These are phyloP conservation scores for Neolamprologus cancellatus DNA, from an alignment of 2,113 vertebrate species.

Conservation along the genomic window DNA sequence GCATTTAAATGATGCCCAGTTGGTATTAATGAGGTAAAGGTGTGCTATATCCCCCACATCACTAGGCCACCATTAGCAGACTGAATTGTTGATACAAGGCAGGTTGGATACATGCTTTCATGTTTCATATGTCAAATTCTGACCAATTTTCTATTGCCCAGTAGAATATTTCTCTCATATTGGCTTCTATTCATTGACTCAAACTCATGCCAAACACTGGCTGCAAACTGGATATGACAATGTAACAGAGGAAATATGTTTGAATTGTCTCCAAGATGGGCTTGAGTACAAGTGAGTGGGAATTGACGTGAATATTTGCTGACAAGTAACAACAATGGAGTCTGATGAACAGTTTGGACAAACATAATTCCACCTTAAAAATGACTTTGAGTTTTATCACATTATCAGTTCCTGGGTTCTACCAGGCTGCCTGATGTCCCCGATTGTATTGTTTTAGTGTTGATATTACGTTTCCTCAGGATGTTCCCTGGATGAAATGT, in stretches of 20 bases:
- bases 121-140: not conserved
- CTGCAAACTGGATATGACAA: not conserved
- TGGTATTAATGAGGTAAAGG: not conserved
- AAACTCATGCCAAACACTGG: not conserved
- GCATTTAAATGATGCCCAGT: not conserved
- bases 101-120: not conserved
- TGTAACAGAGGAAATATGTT: not conserved
- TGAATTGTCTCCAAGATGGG: not conserved
- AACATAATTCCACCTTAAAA: not conserved
- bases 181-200: not conserved
- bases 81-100: not conserved
- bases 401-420: not conserved
- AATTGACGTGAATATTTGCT: not conserved
- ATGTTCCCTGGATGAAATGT: not conserved
- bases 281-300: not conserved
- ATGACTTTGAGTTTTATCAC: not conserved
- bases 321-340: not conserved
- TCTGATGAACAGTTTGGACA: not conserved
- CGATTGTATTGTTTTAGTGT: not conserved
- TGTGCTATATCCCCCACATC: not conserved
- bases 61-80: not conserved
- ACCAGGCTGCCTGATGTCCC: not conserved
- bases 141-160: not conserved
- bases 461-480: not conserved
- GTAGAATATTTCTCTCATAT: not conserved